Percentiles rank a stretch among this genome's conserved stretches.
These are phyloP conservation scores for Macrosteles quadrilineatus DNA, from an alignment of 1,140 invertebrate species.

Conservation along the genomic window DNA sequence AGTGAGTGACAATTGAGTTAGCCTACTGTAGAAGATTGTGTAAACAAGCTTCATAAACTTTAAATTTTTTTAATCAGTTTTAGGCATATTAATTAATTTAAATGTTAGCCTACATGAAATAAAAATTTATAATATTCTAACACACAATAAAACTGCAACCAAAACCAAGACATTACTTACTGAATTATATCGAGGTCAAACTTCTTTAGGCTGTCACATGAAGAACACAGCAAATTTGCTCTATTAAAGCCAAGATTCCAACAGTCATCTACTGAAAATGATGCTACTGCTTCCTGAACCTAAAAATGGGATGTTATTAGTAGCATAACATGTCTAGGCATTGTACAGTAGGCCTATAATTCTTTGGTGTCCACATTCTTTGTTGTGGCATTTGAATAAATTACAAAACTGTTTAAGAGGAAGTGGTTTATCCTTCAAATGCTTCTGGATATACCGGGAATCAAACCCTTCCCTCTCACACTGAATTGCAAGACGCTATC, in stretches of 20 bases:
- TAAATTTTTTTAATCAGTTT: too few species aligned
- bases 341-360: too few species aligned
- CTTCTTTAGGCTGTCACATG: slow-evolving; percentile 80
- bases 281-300: background rate
- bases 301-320: too few species aligned
- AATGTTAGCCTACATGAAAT: background rate
- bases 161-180: slow-evolving; percentile 54
- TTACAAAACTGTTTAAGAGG: too few species aligned
- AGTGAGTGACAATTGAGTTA: background rate
- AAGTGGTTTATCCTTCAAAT: too few species aligned
- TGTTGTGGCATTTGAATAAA: too few species aligned
- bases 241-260: slow-evolving; percentile 83
- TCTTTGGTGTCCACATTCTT: too few species aligned
- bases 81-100: background rate
- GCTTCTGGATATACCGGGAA: too few species aligned
- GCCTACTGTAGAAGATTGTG: background rate
- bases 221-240: slow-evolving; percentile 82
- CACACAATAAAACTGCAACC: background rate
- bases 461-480: too few species aligned
- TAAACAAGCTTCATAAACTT: too few species aligned
- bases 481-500: too few species aligned
- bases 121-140: background rate
- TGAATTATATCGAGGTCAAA: slow-evolving; percentile 70
- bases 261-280: slow-evolving; percentile 78
- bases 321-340: too few species aligned